These are phyloP conservation scores for Neosilurus hyrtlii DNA, from an alignment of 2,797 vertebrate genomes.

Conservation along the genomic window DNA sequence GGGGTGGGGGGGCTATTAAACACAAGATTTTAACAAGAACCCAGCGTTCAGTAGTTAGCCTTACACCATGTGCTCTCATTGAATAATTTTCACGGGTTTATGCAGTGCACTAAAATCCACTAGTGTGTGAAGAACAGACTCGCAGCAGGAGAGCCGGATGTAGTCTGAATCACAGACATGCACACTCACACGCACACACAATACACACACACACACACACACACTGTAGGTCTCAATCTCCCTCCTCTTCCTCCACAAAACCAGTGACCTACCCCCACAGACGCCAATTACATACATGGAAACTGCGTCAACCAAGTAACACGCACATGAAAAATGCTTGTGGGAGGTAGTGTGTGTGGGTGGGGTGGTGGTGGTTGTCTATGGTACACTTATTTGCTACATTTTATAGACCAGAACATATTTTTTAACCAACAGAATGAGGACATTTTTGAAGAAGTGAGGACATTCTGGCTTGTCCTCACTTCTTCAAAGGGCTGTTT, in stretches of 20 bases:
- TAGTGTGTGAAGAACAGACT: constrained; percentile 17
- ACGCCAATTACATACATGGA: constrained; percentile 25
- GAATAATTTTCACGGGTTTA: constrained; percentile 22
- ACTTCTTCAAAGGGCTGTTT: no score
- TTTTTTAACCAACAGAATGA: no score
- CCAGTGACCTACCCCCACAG: constrained; percentile 49
- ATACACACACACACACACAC: constrained; percentile 36
- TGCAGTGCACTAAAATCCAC: constrained; percentile 30
- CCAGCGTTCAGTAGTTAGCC: background rate
- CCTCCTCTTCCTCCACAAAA: constrained; percentile 38
- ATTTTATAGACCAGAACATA: no score
- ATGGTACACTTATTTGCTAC: no score
- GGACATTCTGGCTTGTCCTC: no score
- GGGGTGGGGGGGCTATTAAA: no score
- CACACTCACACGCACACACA: background rate
- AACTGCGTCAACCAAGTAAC: constrained; percentile 32
- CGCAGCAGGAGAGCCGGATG: constrained; percentile 34
- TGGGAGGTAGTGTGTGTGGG: constrained; percentile 14
- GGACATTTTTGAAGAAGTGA: no score
- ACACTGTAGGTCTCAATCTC: constrained; percentile 19
- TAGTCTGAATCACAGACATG: constrained; percentile 48
- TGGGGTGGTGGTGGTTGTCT: no score
- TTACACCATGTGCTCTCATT: background rate
- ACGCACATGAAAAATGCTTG: constrained; percentile 15
- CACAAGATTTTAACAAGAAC: background rate